Evolutionary conservation across 2,797 vertebrate genomes (phyloP).

Genomic region (Uromys caudimaculatus): DNA sequence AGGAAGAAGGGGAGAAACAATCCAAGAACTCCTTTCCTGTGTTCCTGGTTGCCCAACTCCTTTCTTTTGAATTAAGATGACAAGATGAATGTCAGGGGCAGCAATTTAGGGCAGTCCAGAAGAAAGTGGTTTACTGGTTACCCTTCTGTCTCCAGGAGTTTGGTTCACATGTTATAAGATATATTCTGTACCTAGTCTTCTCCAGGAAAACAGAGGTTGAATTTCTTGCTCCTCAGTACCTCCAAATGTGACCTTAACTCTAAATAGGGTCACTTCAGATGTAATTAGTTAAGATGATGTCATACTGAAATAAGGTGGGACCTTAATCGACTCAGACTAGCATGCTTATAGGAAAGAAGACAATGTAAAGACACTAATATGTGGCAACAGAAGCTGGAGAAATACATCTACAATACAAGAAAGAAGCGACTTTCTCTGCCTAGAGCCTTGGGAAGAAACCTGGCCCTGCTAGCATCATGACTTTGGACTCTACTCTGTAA

Average conservation of each 20-base stretch:
- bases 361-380: not conserved
- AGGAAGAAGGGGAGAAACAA: not conserved
- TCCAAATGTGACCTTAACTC: not conserved
- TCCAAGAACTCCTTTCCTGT: not conserved
- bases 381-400: not conserved
- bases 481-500: not conserved
- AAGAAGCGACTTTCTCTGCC: not conserved
- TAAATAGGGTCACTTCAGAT: not conserved
- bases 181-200: not conserved
- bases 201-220: not conserved
- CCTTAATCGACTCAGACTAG: not conserved
- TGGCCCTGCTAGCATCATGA: not conserved
- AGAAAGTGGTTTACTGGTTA: not conserved
- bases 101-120: not conserved
- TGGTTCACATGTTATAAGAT: not conserved
- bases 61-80: not conserved
- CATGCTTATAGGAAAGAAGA: not conserved
- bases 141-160: not conserved
- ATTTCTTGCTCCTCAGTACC: not conserved
- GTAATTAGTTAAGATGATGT: constrained; percentile 37
- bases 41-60: not conserved
- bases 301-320: not conserved
- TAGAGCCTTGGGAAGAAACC: not conserved
- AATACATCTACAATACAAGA: not conserved
- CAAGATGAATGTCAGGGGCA: not conserved